These are phyloP conservation scores for Ciconia stormi DNA, from an alignment of 2,113 vertebrate genomes.

Conservation along the genomic window DNA sequence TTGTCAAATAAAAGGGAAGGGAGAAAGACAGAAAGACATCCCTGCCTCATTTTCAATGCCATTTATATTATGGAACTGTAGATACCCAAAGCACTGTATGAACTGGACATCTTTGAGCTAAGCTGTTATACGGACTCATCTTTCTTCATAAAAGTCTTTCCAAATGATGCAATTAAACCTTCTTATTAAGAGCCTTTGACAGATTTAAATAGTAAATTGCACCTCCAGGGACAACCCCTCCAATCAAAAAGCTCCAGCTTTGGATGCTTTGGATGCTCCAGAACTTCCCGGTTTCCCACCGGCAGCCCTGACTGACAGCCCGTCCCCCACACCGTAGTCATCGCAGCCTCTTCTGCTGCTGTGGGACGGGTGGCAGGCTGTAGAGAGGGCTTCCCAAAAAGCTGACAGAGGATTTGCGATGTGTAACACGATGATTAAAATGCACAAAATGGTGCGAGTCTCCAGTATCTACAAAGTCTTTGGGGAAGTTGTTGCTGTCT, in stretches of 20 bases:
- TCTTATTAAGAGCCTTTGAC: background rate
- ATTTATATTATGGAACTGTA: background rate
- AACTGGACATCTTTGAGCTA: background rate
- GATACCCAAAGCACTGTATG: background rate
- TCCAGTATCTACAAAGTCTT: background rate
- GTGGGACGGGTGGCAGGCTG: background rate
- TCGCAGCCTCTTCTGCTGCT: fast-evolving
- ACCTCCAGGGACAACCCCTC: background rate
- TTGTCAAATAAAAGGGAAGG: background rate
- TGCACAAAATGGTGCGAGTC: background rate
- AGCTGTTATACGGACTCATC: background rate
- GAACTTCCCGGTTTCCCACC: background rate
- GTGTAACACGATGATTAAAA: background rate
- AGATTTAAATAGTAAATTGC: background rate
- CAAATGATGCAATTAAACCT: background rate
- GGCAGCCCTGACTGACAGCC: fast-evolving
- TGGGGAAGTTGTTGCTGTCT: background rate
- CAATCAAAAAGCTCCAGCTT: background rate
- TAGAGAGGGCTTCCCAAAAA: background rate
- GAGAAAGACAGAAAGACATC: background rate
- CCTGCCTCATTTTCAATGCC: background rate
- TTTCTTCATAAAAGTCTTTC: background rate
- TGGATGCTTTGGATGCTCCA: background rate
- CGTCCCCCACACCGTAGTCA: fast-evolving
- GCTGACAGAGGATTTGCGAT: background rate